These are phyloP conservation scores for Atrina japonica DNA, from an alignment of 2,888 invertebrate species.

Conservation along the genomic window DNA sequence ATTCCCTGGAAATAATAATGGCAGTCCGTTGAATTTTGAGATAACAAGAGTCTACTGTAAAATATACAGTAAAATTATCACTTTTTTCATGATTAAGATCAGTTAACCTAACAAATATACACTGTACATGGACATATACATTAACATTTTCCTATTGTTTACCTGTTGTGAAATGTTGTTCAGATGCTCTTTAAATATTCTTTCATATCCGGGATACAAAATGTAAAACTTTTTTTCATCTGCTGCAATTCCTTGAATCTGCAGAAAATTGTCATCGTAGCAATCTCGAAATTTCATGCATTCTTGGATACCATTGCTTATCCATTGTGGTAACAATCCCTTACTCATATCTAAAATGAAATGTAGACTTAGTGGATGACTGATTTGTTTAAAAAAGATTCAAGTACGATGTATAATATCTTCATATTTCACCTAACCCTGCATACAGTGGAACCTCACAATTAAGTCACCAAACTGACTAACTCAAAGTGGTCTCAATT, in stretches of 20 bases:
- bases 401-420: too few species aligned
- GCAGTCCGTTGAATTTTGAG: too few species aligned
- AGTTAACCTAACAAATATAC: too few species aligned
- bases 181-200: slow-evolving; percentile 40
- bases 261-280: slow-evolving; percentile 37
- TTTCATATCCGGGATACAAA: slow-evolving; percentile 22
- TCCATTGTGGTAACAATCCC: slow-evolving; percentile 22
- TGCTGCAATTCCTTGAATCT: slow-evolving; percentile 27
- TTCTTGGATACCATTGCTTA: slow-evolving; percentile 35
- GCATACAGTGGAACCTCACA: background rate
- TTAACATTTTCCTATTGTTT: too few species aligned
- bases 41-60: too few species aligned
- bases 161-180: slow-evolving; percentile 16
- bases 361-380: background rate
- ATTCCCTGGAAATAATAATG: too few species aligned
- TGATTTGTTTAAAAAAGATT: too few species aligned
- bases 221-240: slow-evolving; percentile 38
- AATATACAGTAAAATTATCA: too few species aligned
- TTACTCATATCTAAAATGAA: background rate
- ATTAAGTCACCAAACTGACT: background rate
- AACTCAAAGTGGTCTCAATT: too few species aligned
- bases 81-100: too few species aligned
- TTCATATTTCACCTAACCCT: too few species aligned
- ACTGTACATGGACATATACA: too few species aligned
- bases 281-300: slow-evolving; percentile 36